Conservation (phyloP, 2,113 vertebrate species). For the Chaetorhynchus papuensis region DNA sequence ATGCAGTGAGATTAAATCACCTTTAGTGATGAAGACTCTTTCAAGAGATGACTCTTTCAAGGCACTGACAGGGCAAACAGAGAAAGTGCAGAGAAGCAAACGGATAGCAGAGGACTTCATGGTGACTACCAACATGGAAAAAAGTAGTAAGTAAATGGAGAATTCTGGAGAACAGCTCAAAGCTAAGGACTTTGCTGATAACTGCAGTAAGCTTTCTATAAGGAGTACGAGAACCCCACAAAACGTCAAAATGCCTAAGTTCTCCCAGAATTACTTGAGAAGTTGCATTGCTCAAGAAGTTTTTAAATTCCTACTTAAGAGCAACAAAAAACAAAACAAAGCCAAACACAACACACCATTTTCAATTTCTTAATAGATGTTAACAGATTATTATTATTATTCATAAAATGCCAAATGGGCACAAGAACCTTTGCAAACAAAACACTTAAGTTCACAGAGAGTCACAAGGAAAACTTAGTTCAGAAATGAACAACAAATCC, state of each 20-base stretch:
- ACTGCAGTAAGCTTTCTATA: not conserved
- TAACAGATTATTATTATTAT: not conserved
- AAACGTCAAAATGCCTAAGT: accelerated
- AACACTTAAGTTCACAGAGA: not conserved
- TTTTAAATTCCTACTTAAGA: not conserved
- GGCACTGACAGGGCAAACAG: not conserved
- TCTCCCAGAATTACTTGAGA: not conserved
- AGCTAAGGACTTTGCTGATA: not conserved
- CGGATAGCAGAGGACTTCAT: not conserved
- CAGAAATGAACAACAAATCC: not conserved
- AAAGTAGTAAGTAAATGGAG: not conserved
- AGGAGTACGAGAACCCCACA: not conserved
- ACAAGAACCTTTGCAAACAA: not conserved
- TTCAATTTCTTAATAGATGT: not conserved
- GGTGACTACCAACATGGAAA: not conserved
- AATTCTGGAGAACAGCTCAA: not conserved
- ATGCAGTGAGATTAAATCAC: not conserved
- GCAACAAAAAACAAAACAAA: not conserved
- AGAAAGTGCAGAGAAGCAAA: not conserved
- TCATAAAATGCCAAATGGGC: not conserved
- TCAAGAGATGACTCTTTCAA: not conserved
- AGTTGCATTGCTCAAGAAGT: not conserved
- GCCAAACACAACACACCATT: not conserved
- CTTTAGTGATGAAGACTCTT: not conserved
- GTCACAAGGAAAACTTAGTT: not conserved